phyloP scores from a whole-genome alignment of 1,140 invertebrate genomes.

The Dendrolimus punctatus region DNA sequence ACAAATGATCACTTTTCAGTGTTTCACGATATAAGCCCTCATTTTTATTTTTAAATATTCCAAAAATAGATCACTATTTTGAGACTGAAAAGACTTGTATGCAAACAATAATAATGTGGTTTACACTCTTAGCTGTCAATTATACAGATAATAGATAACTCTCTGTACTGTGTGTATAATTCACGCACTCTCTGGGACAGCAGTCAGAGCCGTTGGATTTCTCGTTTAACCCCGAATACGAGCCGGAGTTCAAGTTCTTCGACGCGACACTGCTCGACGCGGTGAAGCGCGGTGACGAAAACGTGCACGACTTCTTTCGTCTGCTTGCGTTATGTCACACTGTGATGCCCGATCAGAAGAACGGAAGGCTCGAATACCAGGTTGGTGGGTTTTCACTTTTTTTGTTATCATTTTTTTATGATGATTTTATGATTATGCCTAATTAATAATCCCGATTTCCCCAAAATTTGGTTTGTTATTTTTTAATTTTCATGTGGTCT shows the following conservation, averaged over 20 bases:
- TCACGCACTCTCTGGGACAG: conserved; percentile 56
- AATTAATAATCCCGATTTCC: too few species aligned
- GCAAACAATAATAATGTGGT: too few species aligned
- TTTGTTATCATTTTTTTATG: too few species aligned
- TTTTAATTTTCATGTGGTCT: too few species aligned
- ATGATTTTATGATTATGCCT: too few species aligned
- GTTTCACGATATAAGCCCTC: too few species aligned
- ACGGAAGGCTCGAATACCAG: conserved; percentile 81
- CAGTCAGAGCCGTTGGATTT: conserved; percentile 89
- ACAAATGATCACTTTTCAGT: too few species aligned
- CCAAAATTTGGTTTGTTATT: too few species aligned
- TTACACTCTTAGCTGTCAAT: too few species aligned
- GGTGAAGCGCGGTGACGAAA: conserved; percentile 80
- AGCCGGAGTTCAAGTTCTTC: conserved; percentile 95
- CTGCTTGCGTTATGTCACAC: conserved; percentile 96
- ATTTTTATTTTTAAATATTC: too few species aligned
- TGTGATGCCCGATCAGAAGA: conserved; percentile 96
- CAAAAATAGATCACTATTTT: too few species aligned
- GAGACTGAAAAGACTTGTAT: too few species aligned
- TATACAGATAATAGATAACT: neutral
- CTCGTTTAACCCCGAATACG: conserved; percentile 93
- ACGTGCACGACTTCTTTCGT: conserved; percentile 91
- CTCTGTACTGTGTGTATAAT: neutral
- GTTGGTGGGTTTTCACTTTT: conserved; percentile 15
- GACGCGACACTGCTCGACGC: conserved; percentile 90